Evolutionary conservation across 2,113 vertebrate genomes (phyloP).

Genomic region (Poecile atricapillus): DNA sequence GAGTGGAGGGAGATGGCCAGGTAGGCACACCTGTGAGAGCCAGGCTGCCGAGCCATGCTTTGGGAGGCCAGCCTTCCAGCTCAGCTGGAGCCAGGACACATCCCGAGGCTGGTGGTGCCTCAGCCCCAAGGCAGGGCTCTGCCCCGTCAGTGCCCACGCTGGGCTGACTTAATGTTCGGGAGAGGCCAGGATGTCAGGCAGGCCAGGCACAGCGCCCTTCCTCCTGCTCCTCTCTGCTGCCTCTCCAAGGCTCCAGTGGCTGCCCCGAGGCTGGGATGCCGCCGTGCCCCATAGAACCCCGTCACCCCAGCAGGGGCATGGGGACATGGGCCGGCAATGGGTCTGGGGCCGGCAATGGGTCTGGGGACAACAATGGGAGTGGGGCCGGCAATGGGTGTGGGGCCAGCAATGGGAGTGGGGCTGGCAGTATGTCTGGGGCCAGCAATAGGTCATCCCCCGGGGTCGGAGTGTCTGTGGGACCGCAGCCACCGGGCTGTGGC

Average conservation of each 20-base stretch:
- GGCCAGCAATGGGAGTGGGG: too few relatives aligned
- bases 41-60: background rate
- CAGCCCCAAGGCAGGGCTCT: background rate
- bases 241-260: background rate
- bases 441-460: fast-evolving
- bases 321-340: fast-evolving
- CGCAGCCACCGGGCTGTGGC: background rate
- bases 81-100: background rate
- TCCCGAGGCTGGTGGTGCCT: background rate
- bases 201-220: background rate
- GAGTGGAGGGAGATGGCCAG: conserved; percentile 77
- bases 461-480: fast-evolving
- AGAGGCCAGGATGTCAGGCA: background rate
- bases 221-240: background rate
- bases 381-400: too few relatives aligned
- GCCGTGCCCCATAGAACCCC: fast-evolving
- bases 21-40: conserved; percentile 30
- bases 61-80: background rate
- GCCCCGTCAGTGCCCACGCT: background rate
- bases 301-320: fast-evolving
- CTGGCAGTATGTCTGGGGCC: too few relatives aligned
- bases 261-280: fast-evolving
- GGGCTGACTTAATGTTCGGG: background rate
- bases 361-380: too few relatives aligned
- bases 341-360: background rate